Conservation (phyloP, 2,888 invertebrate genomes). For the Melinaea menophilus region DNA sequence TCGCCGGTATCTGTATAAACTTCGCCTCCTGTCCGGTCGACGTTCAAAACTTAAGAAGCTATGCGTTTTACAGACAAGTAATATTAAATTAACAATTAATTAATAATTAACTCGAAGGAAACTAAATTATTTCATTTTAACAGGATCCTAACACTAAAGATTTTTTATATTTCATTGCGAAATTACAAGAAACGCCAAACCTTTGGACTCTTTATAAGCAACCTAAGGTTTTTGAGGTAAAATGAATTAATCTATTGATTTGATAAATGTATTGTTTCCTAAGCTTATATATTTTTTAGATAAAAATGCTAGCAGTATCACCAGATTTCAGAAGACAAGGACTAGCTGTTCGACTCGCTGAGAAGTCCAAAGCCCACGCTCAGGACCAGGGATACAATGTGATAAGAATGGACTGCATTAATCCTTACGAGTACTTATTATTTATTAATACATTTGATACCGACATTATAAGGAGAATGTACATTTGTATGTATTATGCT, state of each 20-base stretch:
- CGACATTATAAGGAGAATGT: too few relatives aligned
- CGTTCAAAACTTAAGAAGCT: slow-evolving; percentile 53
- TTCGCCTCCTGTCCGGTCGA: slow-evolving; percentile 57
- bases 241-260: too few relatives aligned
- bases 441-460: neutral
- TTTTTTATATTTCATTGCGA: slow-evolving; percentile 62
- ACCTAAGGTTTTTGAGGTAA: slow-evolving; percentile 59
- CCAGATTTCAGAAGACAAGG: slow-evolving; percentile 64
- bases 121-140: neutral
- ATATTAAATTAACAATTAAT: neutral
- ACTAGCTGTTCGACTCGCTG: slow-evolving; percentile 52
- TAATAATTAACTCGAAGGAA: neutral
- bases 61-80: slow-evolving; percentile 67
- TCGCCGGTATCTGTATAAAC: slow-evolving; percentile 61
- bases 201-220: slow-evolving; percentile 61
- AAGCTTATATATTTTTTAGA: slow-evolving; percentile 41
- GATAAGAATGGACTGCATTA: slow-evolving; percentile 67
- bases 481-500: too few relatives aligned
- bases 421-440: slow-evolving; percentile 58
- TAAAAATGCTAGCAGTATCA: slow-evolving; percentile 63
- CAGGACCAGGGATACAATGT: slow-evolving; percentile 57
- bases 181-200: slow-evolving; percentile 66
- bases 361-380: slow-evolving; percentile 52
- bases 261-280: too few relatives aligned
- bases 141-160: slow-evolving; percentile 67